phyloP scores from a whole-genome alignment of 2,113 vertebrate species.

The Epinephelus cyanopodus region DNA sequence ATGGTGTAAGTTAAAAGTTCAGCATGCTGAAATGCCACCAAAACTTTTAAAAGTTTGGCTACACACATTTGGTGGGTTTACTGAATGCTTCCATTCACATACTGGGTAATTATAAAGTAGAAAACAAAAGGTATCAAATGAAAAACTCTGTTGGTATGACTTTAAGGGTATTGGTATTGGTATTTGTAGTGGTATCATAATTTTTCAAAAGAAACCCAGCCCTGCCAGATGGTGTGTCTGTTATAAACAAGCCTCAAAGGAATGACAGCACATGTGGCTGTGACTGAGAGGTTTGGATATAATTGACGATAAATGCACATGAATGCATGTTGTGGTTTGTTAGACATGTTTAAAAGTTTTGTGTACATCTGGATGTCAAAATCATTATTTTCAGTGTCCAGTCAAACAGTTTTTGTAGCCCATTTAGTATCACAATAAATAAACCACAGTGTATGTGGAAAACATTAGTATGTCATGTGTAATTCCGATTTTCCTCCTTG shows the following conservation, averaged over 20 bases:
- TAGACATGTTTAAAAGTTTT: constrained; percentile 11
- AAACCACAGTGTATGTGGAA: not conserved
- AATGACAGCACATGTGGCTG: not conserved
- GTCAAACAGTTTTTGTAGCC: not conserved
- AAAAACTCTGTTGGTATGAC: too few relatives aligned
- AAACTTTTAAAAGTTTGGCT: too few relatives aligned
- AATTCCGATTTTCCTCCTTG: not conserved
- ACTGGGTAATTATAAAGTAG: too few relatives aligned
- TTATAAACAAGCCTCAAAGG: not conserved
- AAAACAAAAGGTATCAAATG: too few relatives aligned
- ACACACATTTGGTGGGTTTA: too few relatives aligned
- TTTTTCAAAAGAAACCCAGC: too few relatives aligned
- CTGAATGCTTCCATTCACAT: too few relatives aligned
- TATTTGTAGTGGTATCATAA: too few relatives aligned
- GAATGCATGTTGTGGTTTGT: not conserved
- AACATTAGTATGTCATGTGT: not conserved
- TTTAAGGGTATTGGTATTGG: too few relatives aligned
- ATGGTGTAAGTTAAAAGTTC: too few relatives aligned
- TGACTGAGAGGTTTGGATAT: not conserved
- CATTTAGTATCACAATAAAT: constrained; percentile 5
- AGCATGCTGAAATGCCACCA: too few relatives aligned
- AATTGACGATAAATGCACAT: constrained; percentile 6
- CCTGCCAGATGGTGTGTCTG: not conserved
- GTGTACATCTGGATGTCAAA: not conserved
- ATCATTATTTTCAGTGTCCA: not conserved